Base-by-base conservation (phyloP, 2,113 vertebrate genomes). In the Monopterus albus region DNA sequence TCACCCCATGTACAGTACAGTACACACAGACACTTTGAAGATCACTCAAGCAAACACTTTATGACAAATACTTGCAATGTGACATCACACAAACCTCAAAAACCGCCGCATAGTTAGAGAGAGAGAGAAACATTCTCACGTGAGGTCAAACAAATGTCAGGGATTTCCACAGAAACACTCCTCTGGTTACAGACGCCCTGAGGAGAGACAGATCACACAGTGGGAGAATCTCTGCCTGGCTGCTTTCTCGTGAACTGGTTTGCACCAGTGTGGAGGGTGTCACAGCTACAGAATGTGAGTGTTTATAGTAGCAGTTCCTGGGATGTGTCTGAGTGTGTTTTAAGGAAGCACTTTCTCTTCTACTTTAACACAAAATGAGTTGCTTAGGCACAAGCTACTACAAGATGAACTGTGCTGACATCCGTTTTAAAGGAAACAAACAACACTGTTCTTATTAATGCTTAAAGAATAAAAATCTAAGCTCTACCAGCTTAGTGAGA, bases 121-220 rank as follows among this genome's bases (percentile, higher is more conserved):
- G 6, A 45, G 33, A 50, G 40, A 2, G 42, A 67, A 79, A 59
- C 13, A 14, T 83, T 79, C 69, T 65, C 62, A 83, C 56, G 61
- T 53, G 70, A 81, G 86, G 81, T 87, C 82, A 86, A 74, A 71
- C 29, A 74, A 66, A 87, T 78, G 82, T 83, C 76, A 88, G 76
- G 62, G 74, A 81, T 75, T 82, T 84, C 79, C 81, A 64, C 36
- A 8, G 57, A 72, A 75, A 40, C 62, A 31, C 45, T 43, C 12
- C 36, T 64, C 20, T 9, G 42, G 57, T 47, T 60, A 29, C 6
- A 39, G 66, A 56, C 18, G 51, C 51, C 40, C 52, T 68, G 23
- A 58, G 29, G 73, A 73, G 66, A 72, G 52, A 68, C 72, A 67
- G 56, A 70, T 47, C 65, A 39, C 57, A 75, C 61, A 79, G 21